Evolutionary conservation across 1,140 invertebrate genomes (phyloP).

Genomic region (Magallana gigas): DNA sequence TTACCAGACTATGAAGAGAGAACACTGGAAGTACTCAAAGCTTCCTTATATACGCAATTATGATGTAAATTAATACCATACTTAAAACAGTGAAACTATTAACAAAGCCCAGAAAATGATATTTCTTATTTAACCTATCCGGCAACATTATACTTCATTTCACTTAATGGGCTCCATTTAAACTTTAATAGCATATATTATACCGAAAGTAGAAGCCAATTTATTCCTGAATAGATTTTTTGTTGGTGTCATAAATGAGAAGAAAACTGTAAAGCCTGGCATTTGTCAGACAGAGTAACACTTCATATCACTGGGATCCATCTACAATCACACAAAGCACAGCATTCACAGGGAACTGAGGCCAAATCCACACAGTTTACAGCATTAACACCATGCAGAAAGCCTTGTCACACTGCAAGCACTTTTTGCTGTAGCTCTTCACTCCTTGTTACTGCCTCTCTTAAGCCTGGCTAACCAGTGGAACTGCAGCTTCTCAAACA

Average conservation of each 20-base stretch:
- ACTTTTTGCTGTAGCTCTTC: too few species aligned
- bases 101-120: neutral
- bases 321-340: neutral
- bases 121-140: neutral
- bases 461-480: too few species aligned
- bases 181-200: neutral
- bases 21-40: neutral
- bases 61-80: neutral
- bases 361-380: too few species aligned
- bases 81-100: neutral
- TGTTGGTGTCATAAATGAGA: neutral
- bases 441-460: too few species aligned
- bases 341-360: neutral
- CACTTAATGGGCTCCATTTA: neutral
- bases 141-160: neutral
- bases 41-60: neutral
- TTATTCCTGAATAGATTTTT: slow-evolving; percentile 25
- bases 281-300: slow-evolving; percentile 10
- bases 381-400: too few species aligned
- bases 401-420: too few species aligned
- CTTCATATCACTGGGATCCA: neutral
- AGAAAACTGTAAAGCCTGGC: slow-evolving; percentile 26
- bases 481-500: too few species aligned
- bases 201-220: slow-evolving; percentile 1
- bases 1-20: too few species aligned